Base-by-base conservation (phyloP, 2,113 vertebrate genomes). In the Deroptyus accipitrinus region DNA sequence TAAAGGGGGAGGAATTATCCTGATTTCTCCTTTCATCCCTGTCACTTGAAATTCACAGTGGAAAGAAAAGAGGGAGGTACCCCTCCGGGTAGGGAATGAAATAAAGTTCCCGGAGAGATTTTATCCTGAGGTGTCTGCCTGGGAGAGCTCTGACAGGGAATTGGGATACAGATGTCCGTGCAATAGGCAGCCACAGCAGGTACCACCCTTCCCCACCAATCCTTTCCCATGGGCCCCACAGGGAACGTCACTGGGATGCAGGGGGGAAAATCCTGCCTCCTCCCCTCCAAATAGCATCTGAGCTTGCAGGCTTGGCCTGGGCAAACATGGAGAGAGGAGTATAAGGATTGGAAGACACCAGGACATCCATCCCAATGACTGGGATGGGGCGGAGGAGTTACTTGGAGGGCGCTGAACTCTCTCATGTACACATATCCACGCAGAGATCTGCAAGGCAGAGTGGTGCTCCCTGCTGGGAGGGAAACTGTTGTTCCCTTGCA, bases 311-410 rank as follows among this genome's bases (percentile, higher is more conserved):
- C 17, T 57, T 73, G 52, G 10, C 57, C 44, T 75, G 63, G 16
- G 20, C 27, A 76, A 80, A 51, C 0, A 0, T 14, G 30, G 30
- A 82, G 9, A 2, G 7, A 28, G 17, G 16, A 75, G 3, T 6
- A 12, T 28, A 37, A 72, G 25, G 23, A 61, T 0, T 79, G 57
- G 51, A 90, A 92, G 52, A 46, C 10, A 68, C 4, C 2, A 30
- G 12, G 31, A 28, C 4, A 51, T 72, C 30, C 52, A 46, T 72
- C 24, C 57, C 27, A 75, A 1, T 0, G 7, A 10, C 11, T 19
- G 31, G 39, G 44, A 64, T 79, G 30, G 39, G 39, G 20, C 1
- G 2, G 15, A 4, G 1, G 10, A 33, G 57, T 41, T 35, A 24
- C 24, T 57, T 83, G 49, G 5, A 69, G 35, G 48, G 39, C 39